Evolutionary conservation across 2,113 vertebrate species (phyloP), one percentile per base, ranked within the genome.

Genomic region (Syrrhaptes paradoxus): DNA sequence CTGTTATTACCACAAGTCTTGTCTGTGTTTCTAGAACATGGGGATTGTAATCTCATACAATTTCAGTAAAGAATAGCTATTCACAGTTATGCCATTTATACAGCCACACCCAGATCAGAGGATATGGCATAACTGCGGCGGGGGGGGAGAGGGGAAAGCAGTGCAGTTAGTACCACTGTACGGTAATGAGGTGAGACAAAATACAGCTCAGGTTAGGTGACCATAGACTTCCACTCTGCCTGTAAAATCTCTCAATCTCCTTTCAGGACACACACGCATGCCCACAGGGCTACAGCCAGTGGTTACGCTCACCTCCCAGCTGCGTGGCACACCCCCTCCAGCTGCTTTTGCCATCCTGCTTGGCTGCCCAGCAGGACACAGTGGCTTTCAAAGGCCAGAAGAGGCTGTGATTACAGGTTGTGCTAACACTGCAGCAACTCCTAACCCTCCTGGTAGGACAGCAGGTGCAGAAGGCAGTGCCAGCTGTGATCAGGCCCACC

Each of bases 321-420:
- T 41, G n/a, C 17, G 17, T 0, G 1, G 21, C 34, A 29, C 43
- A 58, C 22, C 6, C 48, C 19, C n/a, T 81, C 26, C 43, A 57
- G 55, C 66, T 78, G 85, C 38, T 54, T 34, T 73, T 65, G 76
- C 24, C 16, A 12, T 22, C 38, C 71, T 41, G 20, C 11, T 10
- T 45, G 46, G 25, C 43, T 65, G 43, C 34, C 0, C 2, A 49
- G 67, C 34, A 8, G 51, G 57, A 29, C 17, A 5, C 1, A 2
- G 63, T 14, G 51, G 31, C 36, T 89, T 43, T 67, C 26, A 32
- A 63, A 71, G 70, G 46, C 43, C 46, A 58, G 55, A 36, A 62
- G 52, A 77, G 55, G 48, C 38, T 77, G 34, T 57, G 83, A 29
- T 49, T 46, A 31, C 19, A 51, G 48, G 22, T 73, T 58, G n/a